These are phyloP conservation scores for Sphenodon punctatus DNA, from an alignment of 2,797 vertebrate genomes.

Conservation along the genomic window DNA sequence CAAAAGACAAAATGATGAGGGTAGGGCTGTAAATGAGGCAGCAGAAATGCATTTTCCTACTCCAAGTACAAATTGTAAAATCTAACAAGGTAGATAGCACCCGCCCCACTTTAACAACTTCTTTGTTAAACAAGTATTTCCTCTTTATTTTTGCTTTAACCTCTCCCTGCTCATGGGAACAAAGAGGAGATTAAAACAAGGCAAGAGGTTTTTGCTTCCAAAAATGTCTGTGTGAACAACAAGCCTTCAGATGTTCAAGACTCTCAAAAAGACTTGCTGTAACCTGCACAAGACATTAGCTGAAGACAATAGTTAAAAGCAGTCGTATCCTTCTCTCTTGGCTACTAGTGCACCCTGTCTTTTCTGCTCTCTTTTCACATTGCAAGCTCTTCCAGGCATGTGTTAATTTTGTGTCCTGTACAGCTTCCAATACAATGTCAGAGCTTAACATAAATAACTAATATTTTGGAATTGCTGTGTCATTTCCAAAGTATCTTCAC, in stretches of 20 bases:
- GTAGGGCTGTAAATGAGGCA: too few relatives aligned
- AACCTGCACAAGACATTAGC: background rate
- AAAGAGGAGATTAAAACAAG: too few relatives aligned
- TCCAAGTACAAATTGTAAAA: too few relatives aligned
- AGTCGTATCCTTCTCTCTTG: too few relatives aligned
- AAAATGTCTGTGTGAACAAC: too few relatives aligned
- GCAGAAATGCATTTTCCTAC: too few relatives aligned
- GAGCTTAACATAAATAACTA: background rate
- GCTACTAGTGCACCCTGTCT: fast-evolving
- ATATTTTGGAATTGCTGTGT: background rate
- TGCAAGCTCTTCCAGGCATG: background rate
- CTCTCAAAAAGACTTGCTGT: too few relatives aligned
- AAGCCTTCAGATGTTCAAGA: background rate
- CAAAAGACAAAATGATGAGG: too few relatives aligned
- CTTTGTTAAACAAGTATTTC: background rate
- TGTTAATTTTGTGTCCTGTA: background rate
- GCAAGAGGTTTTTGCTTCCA: too few relatives aligned
- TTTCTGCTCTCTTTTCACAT: background rate
- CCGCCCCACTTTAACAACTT: background rate
- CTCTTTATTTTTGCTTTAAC: too few relatives aligned
- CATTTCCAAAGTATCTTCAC: background rate
- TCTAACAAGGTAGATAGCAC: background rate
- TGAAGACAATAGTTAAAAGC: background rate
- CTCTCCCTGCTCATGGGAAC: too few relatives aligned
- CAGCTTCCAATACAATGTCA: background rate